Conservation (phyloP, 2,888 invertebrate species). For the Agrochola lychnidis region DNA sequence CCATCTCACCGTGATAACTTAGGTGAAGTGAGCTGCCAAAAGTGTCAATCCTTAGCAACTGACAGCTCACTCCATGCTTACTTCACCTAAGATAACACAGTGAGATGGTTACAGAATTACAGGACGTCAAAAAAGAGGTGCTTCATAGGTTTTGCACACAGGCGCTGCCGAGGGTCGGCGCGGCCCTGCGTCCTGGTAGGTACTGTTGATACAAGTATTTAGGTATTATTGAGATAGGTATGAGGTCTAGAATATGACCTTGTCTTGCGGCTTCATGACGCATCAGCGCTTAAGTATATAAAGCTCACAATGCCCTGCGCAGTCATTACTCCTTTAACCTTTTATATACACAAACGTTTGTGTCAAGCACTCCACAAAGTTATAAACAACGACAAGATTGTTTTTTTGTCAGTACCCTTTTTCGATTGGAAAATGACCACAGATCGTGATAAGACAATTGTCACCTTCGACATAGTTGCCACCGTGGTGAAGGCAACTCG, state of each 20-base stretch:
- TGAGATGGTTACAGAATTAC: no score
- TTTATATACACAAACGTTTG: slow-evolving; percentile 42
- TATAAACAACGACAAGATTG: slow-evolving; percentile 43
- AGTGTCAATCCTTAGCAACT: no score
- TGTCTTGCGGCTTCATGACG: slow-evolving; percentile 46
- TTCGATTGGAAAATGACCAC: slow-evolving; percentile 77
- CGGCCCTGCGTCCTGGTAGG: background rate
- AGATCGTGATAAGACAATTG: slow-evolving; percentile 83
- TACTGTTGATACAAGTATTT: background rate
- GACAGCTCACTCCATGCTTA: no score
- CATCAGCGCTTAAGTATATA: slow-evolving; percentile 54
- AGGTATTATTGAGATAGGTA: slow-evolving; percentile 29
- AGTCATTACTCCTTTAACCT: slow-evolving; percentile 55
- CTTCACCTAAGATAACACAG: no score
- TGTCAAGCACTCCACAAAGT: slow-evolving; percentile 33
- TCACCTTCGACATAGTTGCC: slow-evolving; percentile 70
- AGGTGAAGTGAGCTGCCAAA: no score
- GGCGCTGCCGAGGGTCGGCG: no score
- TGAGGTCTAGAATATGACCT: slow-evolving; percentile 30
- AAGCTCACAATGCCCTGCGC: slow-evolving; percentile 26
- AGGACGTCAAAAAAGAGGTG: no score
- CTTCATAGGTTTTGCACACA: no score
- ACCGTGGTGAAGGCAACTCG: slow-evolving; percentile 48
- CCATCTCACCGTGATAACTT: no score
- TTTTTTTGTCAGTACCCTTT: slow-evolving; percentile 49